phyloP scores from a whole-genome alignment of 64 coral and sea anemone species.

The Pocillopora verrucosa region DNA sequence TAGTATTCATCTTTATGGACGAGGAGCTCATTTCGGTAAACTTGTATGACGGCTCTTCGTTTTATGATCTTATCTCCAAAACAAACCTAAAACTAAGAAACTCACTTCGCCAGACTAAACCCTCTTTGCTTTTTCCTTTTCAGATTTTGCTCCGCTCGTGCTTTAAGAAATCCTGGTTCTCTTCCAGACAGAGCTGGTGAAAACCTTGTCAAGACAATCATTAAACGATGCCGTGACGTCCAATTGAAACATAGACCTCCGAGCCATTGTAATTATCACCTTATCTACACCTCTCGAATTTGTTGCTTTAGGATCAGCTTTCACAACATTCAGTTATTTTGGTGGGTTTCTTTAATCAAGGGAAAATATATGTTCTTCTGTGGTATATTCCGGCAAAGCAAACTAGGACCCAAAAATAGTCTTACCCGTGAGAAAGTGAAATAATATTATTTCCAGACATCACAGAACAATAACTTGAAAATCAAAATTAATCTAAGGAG shows the following conservation, averaged over 20 bases:
- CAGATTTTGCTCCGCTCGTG: slow-evolving; percentile 10
- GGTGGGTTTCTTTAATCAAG: slow-evolving; percentile 21
- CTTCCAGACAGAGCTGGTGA: not conserved
- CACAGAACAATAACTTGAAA: not conserved
- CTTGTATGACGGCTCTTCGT: not conserved
- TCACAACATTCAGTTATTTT: slow-evolving; percentile 33
- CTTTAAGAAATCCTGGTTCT: not conserved
- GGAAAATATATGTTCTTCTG: not conserved
- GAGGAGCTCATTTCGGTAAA: not conserved
- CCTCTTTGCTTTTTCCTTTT: not conserved
- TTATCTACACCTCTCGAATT: slow-evolving; percentile 24
- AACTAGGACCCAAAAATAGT: slow-evolving; percentile 14
- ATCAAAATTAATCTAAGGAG: not conserved
- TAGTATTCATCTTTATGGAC: not conserved
- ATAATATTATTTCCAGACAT: not conserved
- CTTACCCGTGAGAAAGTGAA: slow-evolving; percentile 9
- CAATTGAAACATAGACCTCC: slow-evolving; percentile 5
- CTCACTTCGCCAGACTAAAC: not conserved
- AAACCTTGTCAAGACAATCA: not conserved
- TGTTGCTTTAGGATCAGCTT: slow-evolving; percentile 40
- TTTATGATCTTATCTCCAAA: not conserved
- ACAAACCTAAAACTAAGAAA: not conserved
- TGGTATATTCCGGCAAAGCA: not conserved
- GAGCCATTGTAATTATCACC: not conserved
- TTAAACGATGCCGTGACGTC: not conserved